Evolutionary conservation across 2,888 invertebrate genomes (phyloP).

Genomic region (Cerastis leucographa): DNA sequence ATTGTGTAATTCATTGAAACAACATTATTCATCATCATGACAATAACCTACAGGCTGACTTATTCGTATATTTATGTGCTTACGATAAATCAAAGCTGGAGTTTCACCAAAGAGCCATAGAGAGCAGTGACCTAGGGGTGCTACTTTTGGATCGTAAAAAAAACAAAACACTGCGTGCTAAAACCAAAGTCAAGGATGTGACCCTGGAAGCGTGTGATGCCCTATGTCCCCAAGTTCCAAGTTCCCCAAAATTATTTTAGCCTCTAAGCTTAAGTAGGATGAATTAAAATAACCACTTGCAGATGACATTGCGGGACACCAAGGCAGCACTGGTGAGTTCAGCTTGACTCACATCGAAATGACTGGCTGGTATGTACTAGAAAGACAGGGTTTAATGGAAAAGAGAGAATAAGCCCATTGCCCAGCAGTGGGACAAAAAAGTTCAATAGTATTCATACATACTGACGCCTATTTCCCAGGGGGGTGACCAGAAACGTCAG

Average conservation of each 20-base stretch:
- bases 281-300: neutral
- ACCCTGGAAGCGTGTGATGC: neutral
- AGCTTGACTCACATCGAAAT: neutral
- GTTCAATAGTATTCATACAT: neutral
- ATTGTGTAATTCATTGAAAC: conserved; percentile 20
- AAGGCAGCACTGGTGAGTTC: too few relatives aligned
- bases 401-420: neutral
- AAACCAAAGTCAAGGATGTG: neutral
- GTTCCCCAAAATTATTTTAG: too few relatives aligned
- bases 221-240: too few relatives aligned
- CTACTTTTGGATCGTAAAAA: neutral
- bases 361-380: neutral
- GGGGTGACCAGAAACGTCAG: too few relatives aligned
- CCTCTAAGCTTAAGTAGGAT: neutral
- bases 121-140: neutral
- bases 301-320: neutral
- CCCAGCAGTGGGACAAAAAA: neutral
- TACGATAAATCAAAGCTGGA: neutral
- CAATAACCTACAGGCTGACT: neutral
- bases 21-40: neutral
- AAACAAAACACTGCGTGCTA: neutral
- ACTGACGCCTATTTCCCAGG: too few relatives aligned
- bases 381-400: neutral
- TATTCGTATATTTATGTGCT: neutral
- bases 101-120: neutral